These are phyloP conservation scores for Chymomyza costata DNA, from an alignment of 1,140 invertebrate species.

Conservation along the genomic window DNA sequence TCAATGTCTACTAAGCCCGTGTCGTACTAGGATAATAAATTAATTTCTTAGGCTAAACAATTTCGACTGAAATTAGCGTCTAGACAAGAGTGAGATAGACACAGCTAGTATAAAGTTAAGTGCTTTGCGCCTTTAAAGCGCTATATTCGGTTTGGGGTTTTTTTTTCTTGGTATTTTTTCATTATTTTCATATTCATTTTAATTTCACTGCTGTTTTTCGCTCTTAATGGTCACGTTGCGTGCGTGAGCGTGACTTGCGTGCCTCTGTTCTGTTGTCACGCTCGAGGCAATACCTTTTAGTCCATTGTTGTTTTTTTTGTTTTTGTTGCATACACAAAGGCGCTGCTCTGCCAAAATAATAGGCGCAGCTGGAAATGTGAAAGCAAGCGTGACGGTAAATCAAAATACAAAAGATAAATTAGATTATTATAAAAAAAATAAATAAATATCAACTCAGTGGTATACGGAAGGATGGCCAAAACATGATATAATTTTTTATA, in stretches of 20 bases:
- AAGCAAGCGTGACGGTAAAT: no score
- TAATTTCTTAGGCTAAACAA: constrained; percentile 46
- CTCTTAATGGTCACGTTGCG: constrained; percentile 1
- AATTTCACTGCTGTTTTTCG: constrained; percentile 10
- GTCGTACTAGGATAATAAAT: constrained; percentile 56
- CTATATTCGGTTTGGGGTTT: constrained; percentile 6
- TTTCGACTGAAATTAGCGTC: constrained; percentile 61
- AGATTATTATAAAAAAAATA: no score
- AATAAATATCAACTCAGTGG: no score
- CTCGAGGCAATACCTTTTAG: no score
- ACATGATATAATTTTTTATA: no score
- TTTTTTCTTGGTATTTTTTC: constrained; percentile 9
- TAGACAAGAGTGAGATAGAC: constrained; percentile 28
- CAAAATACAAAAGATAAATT: no score
- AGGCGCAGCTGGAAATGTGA: no score
- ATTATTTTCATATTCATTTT: constrained; percentile 24
- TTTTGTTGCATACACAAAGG: constrained; percentile 13
- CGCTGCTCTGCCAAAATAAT: not conserved
- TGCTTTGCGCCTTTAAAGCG: constrained; percentile 54
- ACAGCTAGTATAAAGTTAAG: constrained; percentile 35
- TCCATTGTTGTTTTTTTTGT: no score
- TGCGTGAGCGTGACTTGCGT: constrained; percentile 1
- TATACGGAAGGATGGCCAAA: no score
- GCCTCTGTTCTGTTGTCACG: constrained; percentile 15
- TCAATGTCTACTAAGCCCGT: constrained; percentile 35